phyloP scores from a whole-genome alignment of 2,797 vertebrate genomes.

The Okamejei kenojei region DNA sequence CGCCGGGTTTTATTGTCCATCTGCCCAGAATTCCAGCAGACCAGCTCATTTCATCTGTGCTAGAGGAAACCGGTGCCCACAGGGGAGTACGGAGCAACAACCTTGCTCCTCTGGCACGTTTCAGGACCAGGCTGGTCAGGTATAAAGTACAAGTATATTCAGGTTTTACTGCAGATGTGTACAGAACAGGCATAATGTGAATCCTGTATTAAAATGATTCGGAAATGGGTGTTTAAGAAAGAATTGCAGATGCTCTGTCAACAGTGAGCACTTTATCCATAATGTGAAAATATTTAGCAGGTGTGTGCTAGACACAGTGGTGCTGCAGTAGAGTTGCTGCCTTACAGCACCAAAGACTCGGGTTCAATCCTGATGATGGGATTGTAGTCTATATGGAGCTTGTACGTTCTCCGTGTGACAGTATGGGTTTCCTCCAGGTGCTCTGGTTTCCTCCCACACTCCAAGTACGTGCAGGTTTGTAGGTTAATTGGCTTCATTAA shows the following conservation, averaged over 20 bases:
- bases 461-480: too few species aligned
- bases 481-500: too few species aligned
- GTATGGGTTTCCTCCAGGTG: too few species aligned
- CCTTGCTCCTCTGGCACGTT: slow-evolving; percentile 70
- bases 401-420: too few species aligned
- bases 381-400: too few species aligned
- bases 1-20: slow-evolving; percentile 52
- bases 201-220: not conserved
- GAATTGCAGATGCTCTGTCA: too few species aligned
- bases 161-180: not conserved
- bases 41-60: slow-evolving; percentile 55
- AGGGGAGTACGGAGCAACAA: slow-evolving; percentile 60
- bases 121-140: slow-evolving; percentile 69
- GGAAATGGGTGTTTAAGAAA: not conserved
- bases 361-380: too few species aligned
- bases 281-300: too few species aligned
- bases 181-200: not conserved
- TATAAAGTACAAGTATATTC: slow-evolving; percentile 42
- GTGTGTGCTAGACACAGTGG: too few species aligned
- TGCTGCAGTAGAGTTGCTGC: too few species aligned
- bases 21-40: slow-evolving; percentile 58
- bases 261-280: not conserved
- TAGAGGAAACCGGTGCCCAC: slow-evolving; percentile 70
- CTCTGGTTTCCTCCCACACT: too few species aligned
- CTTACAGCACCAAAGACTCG: too few species aligned